Percentiles rank a stretch among this genome's conserved stretches.
phyloP scores from a whole-genome alignment of 2,113 vertebrate genomes.

The Phyllostomus discolor region DNA sequence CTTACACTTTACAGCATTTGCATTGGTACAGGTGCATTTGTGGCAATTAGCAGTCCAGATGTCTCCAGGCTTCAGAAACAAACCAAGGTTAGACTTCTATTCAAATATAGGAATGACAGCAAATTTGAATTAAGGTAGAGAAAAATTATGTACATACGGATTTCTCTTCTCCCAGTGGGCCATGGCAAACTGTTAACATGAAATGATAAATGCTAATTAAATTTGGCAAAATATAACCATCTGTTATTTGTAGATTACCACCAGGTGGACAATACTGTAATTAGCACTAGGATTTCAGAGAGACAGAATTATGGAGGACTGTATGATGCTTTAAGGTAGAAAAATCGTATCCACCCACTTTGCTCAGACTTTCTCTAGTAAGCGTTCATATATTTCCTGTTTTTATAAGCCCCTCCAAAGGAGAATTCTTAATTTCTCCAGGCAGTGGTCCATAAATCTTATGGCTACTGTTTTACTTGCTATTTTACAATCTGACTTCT shows the following conservation, averaged over 20 bases:
- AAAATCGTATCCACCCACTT: background rate
- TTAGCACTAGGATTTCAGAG: slow-evolving; percentile 11
- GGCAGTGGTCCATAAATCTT: background rate
- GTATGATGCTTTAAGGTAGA: background rate
- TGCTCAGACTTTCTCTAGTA: background rate
- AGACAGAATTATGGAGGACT: background rate
- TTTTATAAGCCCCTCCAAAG: background rate
- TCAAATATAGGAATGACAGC: background rate
- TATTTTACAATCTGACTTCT: background rate
- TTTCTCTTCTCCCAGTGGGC: slow-evolving; percentile 72
- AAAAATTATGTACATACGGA: slow-evolving; percentile 58
- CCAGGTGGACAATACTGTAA: background rate
- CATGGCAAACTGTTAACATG: slow-evolving; percentile 62
- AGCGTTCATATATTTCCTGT: background rate
- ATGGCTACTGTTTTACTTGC: background rate
- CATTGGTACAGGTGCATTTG: slow-evolving; percentile 50
- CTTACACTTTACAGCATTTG: slow-evolving; percentile 25
- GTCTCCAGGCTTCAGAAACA: slow-evolving; percentile 64
- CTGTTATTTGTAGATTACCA: slow-evolving; percentile 40
- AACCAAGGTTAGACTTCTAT: slow-evolving; percentile 3
- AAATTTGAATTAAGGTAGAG: background rate
- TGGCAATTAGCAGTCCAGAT: slow-evolving; percentile 64
- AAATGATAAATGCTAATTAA: slow-evolving; percentile 53
- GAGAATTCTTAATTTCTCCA: background rate
- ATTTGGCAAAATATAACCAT: slow-evolving; percentile 33